Base-by-base conservation (phyloP, 1,140 invertebrate species). In the Thaumatotibia leucotreta region DNA sequence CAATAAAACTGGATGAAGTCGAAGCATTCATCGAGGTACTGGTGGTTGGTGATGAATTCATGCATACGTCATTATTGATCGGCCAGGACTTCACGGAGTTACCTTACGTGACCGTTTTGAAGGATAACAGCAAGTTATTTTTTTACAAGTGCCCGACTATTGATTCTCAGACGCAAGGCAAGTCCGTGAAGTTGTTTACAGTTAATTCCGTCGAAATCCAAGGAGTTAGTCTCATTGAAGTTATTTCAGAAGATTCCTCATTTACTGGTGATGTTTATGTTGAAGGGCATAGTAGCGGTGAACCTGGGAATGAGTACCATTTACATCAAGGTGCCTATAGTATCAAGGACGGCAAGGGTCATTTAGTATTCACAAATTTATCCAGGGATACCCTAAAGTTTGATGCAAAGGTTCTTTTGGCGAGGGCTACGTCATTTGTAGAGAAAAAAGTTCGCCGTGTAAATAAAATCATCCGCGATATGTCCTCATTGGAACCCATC, bases 11-110 rank as follows among this genome's bases (percentile, higher is more conserved):
- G 2, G 65, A 67, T 23, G 65, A 67, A 32, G 39, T 67, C 17
- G 65, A 67, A 29, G 58, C 65, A 4, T n/a, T 29, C 11, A 61
- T 67, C 1, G 65, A 67, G 6, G 27, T 67, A 5, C 27, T 67
- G 9, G 65, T 62, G 11, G 65, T 67, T 20, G 17, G 52, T 8
- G 65, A 67, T 45, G 29, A 63, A 14, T 54, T 22, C 5, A 27
- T 67, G 27, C 58, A 67, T 3, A 63, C 65, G 4, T 29, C 65
- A 10, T 63, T 67, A 33, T 17, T 67, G n/a, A 29, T 67, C 0
- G 65, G 65, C 1, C 58, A 63, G 50, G 54, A 67, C 17, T 67
- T 67, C 29, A 67, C 65, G 14, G 65, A 67, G 32, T 45, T 67
- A 5, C 65, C 65, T 11, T 62, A 1, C 23, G 61, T 67, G 0